phyloP scores from a whole-genome alignment of 2,888 invertebrate genomes.

The Trissoscelio sp. region DNA sequence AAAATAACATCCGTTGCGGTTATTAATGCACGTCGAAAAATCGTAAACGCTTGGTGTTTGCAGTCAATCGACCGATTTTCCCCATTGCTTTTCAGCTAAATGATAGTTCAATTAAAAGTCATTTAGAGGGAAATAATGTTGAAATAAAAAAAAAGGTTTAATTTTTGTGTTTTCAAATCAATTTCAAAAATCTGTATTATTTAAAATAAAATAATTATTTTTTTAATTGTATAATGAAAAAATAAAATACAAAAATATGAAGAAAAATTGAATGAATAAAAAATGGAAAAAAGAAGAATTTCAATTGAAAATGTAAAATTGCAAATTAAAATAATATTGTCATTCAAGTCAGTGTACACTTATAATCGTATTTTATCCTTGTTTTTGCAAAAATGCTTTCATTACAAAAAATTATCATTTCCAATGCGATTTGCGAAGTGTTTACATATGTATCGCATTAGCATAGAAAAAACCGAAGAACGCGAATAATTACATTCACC shows the following conservation, averaged over 20 bases:
- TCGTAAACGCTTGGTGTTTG: slow-evolving; percentile 50
- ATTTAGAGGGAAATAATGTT: not conserved
- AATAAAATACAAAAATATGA: no score
- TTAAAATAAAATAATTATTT: no score
- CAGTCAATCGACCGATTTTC: slow-evolving; percentile 46
- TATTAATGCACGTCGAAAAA: slow-evolving; percentile 65
- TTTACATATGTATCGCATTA: slow-evolving; percentile 40
- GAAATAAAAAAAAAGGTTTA: not conserved
- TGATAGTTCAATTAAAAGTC: slow-evolving; percentile 2
- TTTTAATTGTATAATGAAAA: no score
- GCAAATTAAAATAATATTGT: no score
- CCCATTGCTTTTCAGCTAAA: slow-evolving; percentile 11
- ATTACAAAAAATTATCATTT: slow-evolving; percentile 23
- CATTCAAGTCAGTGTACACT: no score
- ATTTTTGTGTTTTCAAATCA: no score
- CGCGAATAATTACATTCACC: slow-evolving; percentile 58
- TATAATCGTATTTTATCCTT: not conserved
- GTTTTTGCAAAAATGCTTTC: slow-evolving; percentile 9
- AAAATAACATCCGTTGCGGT: slow-evolving; percentile 66
- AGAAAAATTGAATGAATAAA: no score
- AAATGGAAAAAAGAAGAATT: no score
- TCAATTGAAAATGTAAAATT: no score
- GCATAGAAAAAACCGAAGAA: slow-evolving; percentile 54
- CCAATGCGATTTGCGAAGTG: not conserved
- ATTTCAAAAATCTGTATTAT: no score